Percentiles rank a stretch among this genome's conserved stretches.
These are phyloP conservation scores for Pyxicephalus adspersus DNA, from an alignment of 2,113 vertebrate genomes.

Conservation along the genomic window DNA sequence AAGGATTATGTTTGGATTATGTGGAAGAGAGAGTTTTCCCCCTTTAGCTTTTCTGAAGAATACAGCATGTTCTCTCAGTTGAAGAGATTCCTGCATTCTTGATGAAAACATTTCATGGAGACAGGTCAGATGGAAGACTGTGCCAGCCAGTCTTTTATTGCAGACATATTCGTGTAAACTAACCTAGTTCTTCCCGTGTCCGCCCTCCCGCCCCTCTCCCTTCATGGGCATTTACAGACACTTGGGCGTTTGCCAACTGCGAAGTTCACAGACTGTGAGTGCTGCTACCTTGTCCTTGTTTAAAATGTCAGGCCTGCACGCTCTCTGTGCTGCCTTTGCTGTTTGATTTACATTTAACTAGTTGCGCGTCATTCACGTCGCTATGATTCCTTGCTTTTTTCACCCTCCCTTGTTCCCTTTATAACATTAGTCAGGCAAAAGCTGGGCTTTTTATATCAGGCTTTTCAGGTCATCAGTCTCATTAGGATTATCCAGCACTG, in stretches of 20 bases:
- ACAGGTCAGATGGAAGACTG: conserved; percentile 35
- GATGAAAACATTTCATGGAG: conserved; percentile 47
- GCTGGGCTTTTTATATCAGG: not conserved
- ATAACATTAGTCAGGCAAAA: conserved; percentile 40
- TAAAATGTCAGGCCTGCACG: conserved; percentile 50
- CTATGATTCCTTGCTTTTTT: conserved; percentile 14
- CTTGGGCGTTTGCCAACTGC: conserved; percentile 41
- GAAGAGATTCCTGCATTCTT: conserved; percentile 47
- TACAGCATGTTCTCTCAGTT: conserved; percentile 40
- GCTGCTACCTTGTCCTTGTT: conserved; percentile 54
- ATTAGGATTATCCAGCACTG: conserved; percentile 48
- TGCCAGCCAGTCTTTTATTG: conserved; percentile 54
- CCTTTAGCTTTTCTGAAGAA: conserved; percentile 31
- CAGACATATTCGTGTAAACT: conserved; percentile 53
- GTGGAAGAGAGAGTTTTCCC: conserved; percentile 25
- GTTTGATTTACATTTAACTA: conserved; percentile 18
- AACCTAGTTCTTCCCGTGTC: conserved; percentile 48
- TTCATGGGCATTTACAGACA: conserved; percentile 52
- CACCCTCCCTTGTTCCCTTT: not conserved
- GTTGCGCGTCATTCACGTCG: conserved; percentile 21
- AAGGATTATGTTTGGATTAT: conserved; percentile 44
- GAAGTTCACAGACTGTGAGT: conserved; percentile 50
- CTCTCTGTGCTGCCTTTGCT: conserved; percentile 10
- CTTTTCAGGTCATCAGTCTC: conserved; percentile 43
- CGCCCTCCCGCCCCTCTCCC: conserved; percentile 29